Conservation (phyloP, 2,888 invertebrate species). For the Alitta virens region DNA sequence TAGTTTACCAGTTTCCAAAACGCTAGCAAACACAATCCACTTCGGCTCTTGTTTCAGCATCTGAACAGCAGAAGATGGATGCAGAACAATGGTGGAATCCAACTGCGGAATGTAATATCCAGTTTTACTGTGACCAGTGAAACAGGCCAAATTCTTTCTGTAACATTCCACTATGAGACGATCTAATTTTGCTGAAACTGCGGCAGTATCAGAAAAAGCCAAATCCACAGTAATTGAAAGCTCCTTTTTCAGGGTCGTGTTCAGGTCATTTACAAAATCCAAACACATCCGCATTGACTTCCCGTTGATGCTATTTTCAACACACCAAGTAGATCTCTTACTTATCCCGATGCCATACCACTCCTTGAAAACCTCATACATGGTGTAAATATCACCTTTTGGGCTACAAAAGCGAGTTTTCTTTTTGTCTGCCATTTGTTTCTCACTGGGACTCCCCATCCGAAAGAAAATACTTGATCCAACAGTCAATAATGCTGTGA, state of each 20-base stretch:
- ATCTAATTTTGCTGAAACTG: background rate
- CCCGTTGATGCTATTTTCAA: slow-evolving; percentile 48
- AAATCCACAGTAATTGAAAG: background rate
- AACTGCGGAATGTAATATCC: slow-evolving; percentile 37
- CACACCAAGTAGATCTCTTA: slow-evolving; percentile 20
- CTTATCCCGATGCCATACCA: slow-evolving; percentile 34
- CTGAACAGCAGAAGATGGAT: slow-evolving; percentile 42
- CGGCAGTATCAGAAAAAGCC: background rate
- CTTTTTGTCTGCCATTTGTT: slow-evolving; percentile 35
- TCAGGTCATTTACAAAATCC: slow-evolving; percentile 38
- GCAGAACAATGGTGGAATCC: slow-evolving; percentile 29
- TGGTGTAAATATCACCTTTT: slow-evolving; percentile 45
- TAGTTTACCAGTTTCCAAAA: slow-evolving; percentile 38
- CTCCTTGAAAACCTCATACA: slow-evolving; percentile 39
- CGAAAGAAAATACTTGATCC: slow-evolving; percentile 45
- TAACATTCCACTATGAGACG: background rate
- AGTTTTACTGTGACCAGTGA: slow-evolving; percentile 16
- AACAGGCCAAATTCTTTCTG: background rate
- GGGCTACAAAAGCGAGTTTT: slow-evolving; percentile 42
- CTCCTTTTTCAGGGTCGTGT: slow-evolving; percentile 26
- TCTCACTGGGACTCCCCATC: slow-evolving; percentile 37
- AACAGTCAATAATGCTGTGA: slow-evolving; percentile 41
- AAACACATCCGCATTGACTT: slow-evolving; percentile 42
- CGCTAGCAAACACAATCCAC: slow-evolving; percentile 41
- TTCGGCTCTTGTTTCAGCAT: slow-evolving; percentile 35